Conservation (phyloP, 2,888 invertebrate species). For the Drosophila testacea region DNA sequence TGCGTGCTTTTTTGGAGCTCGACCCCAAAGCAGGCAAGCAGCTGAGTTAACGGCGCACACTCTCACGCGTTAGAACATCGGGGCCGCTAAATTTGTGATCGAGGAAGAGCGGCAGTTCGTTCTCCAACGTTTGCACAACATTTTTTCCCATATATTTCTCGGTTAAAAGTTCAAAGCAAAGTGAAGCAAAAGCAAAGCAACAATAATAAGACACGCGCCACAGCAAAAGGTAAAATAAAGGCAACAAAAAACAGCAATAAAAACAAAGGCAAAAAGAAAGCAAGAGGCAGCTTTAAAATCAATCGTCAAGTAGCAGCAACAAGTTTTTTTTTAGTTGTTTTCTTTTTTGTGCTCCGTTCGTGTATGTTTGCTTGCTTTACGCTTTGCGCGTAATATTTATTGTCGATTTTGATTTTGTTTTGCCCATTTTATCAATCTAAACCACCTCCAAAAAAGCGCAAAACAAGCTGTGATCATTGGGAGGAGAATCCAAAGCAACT, state of each 20-base stretch:
- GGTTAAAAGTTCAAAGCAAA: slow-evolving; percentile 72
- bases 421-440: slow-evolving; percentile 58
- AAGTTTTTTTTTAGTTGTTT: slow-evolving; percentile 69
- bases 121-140: slow-evolving; percentile 55
- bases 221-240: slow-evolving; percentile 43
- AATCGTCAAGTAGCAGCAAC: slow-evolving; percentile 51
- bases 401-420: slow-evolving; percentile 73
- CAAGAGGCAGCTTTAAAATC: slow-evolving; percentile 53
- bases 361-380: slow-evolving; percentile 57
- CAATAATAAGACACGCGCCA: slow-evolving; percentile 51
- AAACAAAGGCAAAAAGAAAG: slow-evolving; percentile 45
- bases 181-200: slow-evolving; percentile 50
- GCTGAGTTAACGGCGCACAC: slow-evolving; percentile 65
- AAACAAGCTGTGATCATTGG: slow-evolving; percentile 53
- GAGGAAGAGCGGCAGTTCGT: slow-evolving; percentile 45
- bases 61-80: slow-evolving; percentile 65
- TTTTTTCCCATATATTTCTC: slow-evolving; percentile 57
- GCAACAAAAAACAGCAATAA: slow-evolving; percentile 28
- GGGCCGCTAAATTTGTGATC: slow-evolving; percentile 55
- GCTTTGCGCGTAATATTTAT: slow-evolving; percentile 61
- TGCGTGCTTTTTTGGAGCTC: slow-evolving; percentile 64
- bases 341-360: slow-evolving; percentile 63
- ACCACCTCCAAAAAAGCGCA: slow-evolving; percentile 75
- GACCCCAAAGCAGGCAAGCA: slow-evolving; percentile 60
- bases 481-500: slow-evolving; percentile 45